These are phyloP conservation scores for Pseudoatta argentina DNA, from an alignment of 1,140 invertebrate genomes.

Conservation along the genomic window DNA sequence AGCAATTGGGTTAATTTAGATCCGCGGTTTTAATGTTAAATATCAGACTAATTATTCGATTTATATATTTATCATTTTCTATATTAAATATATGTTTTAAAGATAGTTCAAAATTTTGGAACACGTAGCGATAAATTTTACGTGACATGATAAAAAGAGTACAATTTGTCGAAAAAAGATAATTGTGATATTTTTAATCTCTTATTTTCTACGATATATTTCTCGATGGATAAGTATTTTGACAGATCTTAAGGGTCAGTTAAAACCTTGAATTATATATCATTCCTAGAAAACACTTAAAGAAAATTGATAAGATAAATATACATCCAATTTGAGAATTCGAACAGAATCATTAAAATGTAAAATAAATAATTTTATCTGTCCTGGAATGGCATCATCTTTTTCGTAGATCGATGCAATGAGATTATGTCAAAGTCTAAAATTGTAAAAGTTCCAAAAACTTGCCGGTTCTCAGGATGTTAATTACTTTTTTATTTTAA, in stretches of 20 bases:
- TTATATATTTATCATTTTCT: background rate
- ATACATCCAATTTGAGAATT: no score
- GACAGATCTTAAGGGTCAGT: background rate
- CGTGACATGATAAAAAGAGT: background rate
- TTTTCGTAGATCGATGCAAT: no score
- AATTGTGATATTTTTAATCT: constrained; percentile 8
- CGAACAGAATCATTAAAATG: no score
- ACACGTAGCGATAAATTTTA: background rate
- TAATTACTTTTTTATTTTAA: no score
- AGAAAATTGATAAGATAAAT: background rate
- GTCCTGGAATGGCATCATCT: no score
- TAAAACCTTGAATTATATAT: background rate
- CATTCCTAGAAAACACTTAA: background rate
- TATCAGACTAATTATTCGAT: background rate
- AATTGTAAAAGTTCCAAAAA: no score
- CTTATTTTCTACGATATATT: no score
- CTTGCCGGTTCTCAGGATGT: no score
- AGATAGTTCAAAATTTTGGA: background rate
- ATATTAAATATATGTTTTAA: background rate
- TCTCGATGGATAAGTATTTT: background rate
- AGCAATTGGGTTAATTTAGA: no score
- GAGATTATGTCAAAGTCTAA: no score
- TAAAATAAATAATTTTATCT: no score
- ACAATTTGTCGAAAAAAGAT: background rate
- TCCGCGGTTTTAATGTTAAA: background rate